Evolutionary conservation across 2,113 vertebrate species (phyloP).

Genomic region (Oncorhynchus mykiss): DNA sequence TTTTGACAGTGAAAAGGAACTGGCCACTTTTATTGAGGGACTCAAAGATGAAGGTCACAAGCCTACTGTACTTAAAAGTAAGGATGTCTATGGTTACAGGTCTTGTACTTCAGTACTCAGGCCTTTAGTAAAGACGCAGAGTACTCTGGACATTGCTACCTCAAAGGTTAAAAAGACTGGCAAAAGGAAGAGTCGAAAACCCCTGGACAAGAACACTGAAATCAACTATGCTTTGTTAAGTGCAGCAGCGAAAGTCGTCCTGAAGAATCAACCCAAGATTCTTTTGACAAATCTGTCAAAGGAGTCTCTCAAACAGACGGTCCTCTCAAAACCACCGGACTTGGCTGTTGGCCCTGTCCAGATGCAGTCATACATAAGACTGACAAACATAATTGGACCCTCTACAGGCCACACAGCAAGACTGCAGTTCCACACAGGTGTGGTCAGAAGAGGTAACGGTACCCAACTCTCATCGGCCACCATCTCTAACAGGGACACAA

Average conservation of each 20-base stretch:
- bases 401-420: constrained; percentile 15
- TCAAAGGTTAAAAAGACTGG: constrained; percentile 11
- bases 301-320: constrained; percentile 28
- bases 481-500: constrained; percentile 10
- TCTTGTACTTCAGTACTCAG: constrained; percentile 75
- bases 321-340: constrained; percentile 4
- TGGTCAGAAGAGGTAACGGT: neutral
- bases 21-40: constrained; percentile 80
- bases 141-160: constrained; percentile 1
- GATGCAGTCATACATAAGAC: constrained; percentile 24
- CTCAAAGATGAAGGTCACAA: constrained; percentile 82
- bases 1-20: constrained; percentile 77
- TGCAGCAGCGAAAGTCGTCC: constrained; percentile 30
- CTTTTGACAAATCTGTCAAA: constrained; percentile 37
- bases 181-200: constrained; percentile 7
- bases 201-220: constrained; percentile 23
- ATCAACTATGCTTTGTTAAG: constrained; percentile 33
- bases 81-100: constrained; percentile 83
- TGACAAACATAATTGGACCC: constrained; percentile 37
- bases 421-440: constrained; percentile 33
- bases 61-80: constrained; percentile 80
- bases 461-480: neutral
- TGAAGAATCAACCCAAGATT: constrained; percentile 38
- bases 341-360: constrained; percentile 1
- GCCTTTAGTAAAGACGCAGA: constrained; percentile 5